A percentile compares a stretch with the other conserved stretches of the same genome.
These are phyloP conservation scores for Eira barbara DNA, from an alignment of 2,113 vertebrate genomes.

Conservation along the genomic window DNA sequence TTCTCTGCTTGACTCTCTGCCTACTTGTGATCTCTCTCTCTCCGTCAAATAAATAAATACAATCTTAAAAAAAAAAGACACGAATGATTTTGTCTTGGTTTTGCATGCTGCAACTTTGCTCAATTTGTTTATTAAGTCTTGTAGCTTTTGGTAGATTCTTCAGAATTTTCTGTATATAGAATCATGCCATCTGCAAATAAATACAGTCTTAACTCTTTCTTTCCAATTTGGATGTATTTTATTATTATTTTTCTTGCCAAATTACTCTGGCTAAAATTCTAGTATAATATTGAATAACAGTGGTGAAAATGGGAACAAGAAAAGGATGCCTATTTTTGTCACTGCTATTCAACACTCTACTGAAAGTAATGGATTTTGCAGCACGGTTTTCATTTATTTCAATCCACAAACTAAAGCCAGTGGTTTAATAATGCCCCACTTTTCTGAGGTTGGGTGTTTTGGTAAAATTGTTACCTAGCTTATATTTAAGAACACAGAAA, in stretches of 20 bases:
- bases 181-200: not conserved
- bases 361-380: not conserved
- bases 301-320: not conserved
- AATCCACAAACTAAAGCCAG: not conserved
- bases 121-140: not conserved
- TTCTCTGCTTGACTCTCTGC: too few species aligned
- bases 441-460: not conserved
- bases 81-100: not conserved
- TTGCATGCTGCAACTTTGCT: not conserved
- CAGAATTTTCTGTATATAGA: not conserved
- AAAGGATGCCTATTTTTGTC: not conserved
- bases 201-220: not conserved
- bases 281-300: not conserved
- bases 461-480: not conserved
- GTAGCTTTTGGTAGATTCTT: not conserved
- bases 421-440: not conserved
- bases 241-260: not conserved
- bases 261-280: not conserved
- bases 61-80: not conserved
- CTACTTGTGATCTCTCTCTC: too few species aligned
- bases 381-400: not conserved
- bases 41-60: too few species aligned
- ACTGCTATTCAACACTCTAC: not conserved
- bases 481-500: not conserved
- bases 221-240: conserved; percentile 1